Percentiles rank a stretch among this genome's conserved stretches.
Evolutionary conservation across 2,797 vertebrate genomes (phyloP).

Genomic region (Micromesistius poutassou): DNA sequence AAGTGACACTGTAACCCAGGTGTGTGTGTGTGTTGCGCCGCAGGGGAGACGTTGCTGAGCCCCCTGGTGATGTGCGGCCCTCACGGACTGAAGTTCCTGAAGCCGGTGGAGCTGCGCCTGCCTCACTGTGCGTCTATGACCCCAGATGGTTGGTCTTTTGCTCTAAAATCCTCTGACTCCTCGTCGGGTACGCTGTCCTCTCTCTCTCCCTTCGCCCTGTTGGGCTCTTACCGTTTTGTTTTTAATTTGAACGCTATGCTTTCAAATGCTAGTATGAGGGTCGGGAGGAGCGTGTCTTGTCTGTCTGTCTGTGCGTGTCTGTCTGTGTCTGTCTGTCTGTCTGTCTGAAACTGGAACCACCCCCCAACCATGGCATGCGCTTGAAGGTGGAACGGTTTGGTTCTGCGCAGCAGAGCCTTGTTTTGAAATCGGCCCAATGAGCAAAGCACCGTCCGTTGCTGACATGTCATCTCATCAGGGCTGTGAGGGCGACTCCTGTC

Average conservation of each 20-base stretch:
- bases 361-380: not conserved
- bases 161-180: constrained; percentile 98
- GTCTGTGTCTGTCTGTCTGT: not conserved
- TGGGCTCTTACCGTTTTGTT: constrained; percentile 22
- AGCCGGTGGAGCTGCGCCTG: constrained; percentile 98
- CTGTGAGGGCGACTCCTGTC: not conserved
- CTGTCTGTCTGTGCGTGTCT: not conserved
- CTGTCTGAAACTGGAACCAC: not conserved
- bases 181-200: constrained; percentile 95
- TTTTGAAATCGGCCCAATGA: not conserved
- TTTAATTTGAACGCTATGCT: constrained; percentile 12
- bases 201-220: constrained; percentile 83
- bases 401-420: constrained; percentile 1
- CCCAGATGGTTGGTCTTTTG: constrained; percentile 99
- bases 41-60: constrained; percentile 97
- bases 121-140: constrained; percentile 99
- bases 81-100: constrained; percentile 98
- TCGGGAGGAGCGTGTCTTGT: constrained; percentile 29
- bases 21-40: constrained; percentile 20
- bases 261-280: constrained; percentile 11
- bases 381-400: not conserved
- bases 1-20: no score
- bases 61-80: constrained; percentile 96
- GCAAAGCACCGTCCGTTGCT: not conserved
- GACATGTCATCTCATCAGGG: not conserved